These are phyloP conservation scores for Acanthurus lineatus DNA, from an alignment of 2,797 vertebrate genomes.

Conservation along the genomic window DNA sequence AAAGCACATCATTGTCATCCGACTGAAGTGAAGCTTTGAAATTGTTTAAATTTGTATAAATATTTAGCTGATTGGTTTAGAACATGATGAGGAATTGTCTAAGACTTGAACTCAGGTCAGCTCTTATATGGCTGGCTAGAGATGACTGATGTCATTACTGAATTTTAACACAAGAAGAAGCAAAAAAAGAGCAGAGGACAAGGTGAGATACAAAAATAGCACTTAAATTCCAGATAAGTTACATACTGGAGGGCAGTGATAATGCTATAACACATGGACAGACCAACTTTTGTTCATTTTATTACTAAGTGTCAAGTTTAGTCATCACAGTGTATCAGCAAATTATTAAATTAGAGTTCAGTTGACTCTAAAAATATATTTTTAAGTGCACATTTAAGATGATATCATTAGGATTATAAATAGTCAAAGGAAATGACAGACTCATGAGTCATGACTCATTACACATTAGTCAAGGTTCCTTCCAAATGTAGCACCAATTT, in stretches of 20 bases:
- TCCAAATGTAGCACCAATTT: neutral
- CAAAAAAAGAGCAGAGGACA: neutral
- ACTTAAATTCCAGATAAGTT: neutral
- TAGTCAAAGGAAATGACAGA: neutral
- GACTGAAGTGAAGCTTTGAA: constrained; percentile 5
- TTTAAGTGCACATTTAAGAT: neutral
- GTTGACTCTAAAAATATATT: neutral
- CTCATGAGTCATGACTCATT: neutral
- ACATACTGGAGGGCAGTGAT: neutral
- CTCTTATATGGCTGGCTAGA: neutral
- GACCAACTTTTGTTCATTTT: neutral
- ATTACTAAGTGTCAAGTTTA: neutral
- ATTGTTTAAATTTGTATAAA: constrained; percentile 9
- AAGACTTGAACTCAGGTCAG: neutral
- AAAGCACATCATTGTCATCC: neutral
- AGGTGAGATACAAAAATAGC: neutral
- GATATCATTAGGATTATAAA: neutral
- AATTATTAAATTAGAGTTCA: neutral
- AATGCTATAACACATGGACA: neutral
- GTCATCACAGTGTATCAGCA: neutral
- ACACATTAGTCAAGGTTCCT: neutral
- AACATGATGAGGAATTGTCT: neutral
- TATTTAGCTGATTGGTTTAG: neutral
- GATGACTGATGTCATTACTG: neutral
- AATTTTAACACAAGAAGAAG: neutral